These are phyloP conservation scores for Meganola albula DNA, from an alignment of 2,888 invertebrate species.

Conservation along the genomic window DNA sequence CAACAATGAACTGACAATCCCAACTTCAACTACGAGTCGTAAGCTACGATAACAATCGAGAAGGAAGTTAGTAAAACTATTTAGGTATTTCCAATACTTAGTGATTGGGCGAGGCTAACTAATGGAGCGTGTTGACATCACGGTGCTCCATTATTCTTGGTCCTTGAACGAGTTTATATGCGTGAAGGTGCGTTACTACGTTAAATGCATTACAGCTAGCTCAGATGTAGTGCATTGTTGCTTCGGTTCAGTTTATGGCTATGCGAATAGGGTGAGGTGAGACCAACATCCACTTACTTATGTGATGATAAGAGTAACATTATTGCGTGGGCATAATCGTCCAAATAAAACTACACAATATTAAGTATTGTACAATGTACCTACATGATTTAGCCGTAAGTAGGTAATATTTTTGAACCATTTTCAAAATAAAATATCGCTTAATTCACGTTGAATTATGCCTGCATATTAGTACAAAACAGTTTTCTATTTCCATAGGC, in stretches of 20 bases:
- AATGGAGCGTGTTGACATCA: conserved; percentile 27
- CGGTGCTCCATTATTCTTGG: conserved; percentile 38
- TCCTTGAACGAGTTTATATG: conserved; percentile 49
- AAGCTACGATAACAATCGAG: conserved; percentile 11
- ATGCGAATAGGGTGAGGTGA: conserved; percentile 25
- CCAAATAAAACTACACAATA: too few species aligned
- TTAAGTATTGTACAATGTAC: too few species aligned
- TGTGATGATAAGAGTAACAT: too few species aligned
- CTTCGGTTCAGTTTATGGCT: conserved; percentile 20
- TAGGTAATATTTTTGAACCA: neutral
- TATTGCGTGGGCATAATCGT: too few species aligned
- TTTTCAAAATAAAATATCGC: neutral
- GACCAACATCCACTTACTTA: conserved; percentile 17
- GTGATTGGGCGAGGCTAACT: conserved; percentile 29
- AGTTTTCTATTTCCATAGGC: conserved; percentile 39
- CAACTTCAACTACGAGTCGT: too few species aligned
- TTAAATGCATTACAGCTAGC: conserved; percentile 29
- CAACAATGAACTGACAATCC: too few species aligned
- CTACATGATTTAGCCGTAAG: too few species aligned
- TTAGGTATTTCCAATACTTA: neutral
- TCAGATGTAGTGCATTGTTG: too few species aligned
- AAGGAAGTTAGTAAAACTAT: conserved; percentile 23
- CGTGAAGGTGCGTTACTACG: conserved; percentile 32
- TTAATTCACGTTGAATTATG: conserved; percentile 13
- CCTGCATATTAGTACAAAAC: conserved; percentile 17